phyloP scores from a whole-genome alignment of 1,140 invertebrate species.

The Fopius arisanus region DNA sequence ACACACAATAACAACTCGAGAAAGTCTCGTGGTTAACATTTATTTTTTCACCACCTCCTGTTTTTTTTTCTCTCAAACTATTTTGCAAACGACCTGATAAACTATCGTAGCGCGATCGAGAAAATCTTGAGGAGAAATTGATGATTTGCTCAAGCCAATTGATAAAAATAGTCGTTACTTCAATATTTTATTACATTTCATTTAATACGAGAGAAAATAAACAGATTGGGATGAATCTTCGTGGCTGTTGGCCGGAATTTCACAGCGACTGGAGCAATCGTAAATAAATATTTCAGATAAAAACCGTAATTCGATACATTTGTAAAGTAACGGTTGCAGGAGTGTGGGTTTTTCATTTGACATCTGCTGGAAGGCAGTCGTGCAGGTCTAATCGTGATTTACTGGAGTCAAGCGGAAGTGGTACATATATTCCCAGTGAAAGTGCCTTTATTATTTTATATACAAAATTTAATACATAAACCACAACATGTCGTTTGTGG shows the following conservation, averaged over 20 bases:
- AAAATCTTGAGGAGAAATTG: too few relatives aligned
- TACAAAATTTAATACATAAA: background rate
- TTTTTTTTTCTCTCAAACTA: background rate
- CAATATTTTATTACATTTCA: too few relatives aligned
- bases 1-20: background rate
- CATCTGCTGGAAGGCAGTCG: slow-evolving; percentile 20
- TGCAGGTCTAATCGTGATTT: slow-evolving; percentile 30
- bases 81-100: background rate
- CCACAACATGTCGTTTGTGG: background rate
- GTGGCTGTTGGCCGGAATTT: background rate
- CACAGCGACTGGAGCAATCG: background rate
- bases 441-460: slow-evolving; percentile 7
- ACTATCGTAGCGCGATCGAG: background rate
- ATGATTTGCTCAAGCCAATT: too few relatives aligned
- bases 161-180: too few relatives aligned
- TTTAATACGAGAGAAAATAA: too few relatives aligned
- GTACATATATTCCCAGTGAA: background rate
- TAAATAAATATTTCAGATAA: background rate
- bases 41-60: background rate
- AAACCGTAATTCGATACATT: background rate
- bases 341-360: slow-evolving; percentile 11
- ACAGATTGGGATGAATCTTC: too few relatives aligned
- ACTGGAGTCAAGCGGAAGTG: slow-evolving; percentile 1
- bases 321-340: background rate
- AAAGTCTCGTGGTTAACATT: background rate